Conservation (phyloP, 2,797 vertebrate genomes). For the Margarornis squamiger region DNA sequence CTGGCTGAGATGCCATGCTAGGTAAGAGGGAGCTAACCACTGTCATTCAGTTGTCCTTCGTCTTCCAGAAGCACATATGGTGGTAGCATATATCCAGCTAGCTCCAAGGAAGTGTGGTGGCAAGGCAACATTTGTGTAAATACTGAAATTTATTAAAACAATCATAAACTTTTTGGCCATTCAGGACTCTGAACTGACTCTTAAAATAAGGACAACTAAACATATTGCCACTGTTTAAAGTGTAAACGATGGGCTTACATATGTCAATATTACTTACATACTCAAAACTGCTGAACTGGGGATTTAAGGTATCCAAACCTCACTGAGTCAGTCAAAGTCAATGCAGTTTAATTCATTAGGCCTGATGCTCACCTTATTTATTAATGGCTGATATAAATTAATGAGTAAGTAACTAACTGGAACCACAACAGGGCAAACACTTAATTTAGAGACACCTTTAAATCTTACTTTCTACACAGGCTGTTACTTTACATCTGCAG, state of each 20-base stretch:
- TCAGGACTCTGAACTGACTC: neutral
- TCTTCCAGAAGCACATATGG: neutral
- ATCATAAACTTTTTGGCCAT: neutral
- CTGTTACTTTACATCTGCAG: conserved; percentile 33
- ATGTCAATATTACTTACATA: neutral
- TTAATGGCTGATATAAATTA: conserved; percentile 29
- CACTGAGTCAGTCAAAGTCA: neutral
- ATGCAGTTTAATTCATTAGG: neutral
- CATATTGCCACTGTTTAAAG: neutral
- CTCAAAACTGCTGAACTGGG: neutral
- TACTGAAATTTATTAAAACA: neutral
- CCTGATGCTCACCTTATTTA: neutral
- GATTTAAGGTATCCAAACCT: neutral
- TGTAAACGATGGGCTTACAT: neutral
- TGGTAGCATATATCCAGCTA: neutral
- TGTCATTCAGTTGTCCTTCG: fast-evolving
- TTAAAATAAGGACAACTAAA: neutral
- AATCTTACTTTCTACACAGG: neutral
- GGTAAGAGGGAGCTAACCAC: neutral
- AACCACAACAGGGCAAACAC: neutral
- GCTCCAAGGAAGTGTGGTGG: neutral
- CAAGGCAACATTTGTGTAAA: neutral
- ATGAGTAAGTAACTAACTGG: conserved; percentile 7
- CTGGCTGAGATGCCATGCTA: neutral
- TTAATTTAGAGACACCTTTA: conserved; percentile 34